Evolutionary conservation across 2,797 vertebrate species (phyloP).

Genomic region (Chiroxiphia lanceolata): DNA sequence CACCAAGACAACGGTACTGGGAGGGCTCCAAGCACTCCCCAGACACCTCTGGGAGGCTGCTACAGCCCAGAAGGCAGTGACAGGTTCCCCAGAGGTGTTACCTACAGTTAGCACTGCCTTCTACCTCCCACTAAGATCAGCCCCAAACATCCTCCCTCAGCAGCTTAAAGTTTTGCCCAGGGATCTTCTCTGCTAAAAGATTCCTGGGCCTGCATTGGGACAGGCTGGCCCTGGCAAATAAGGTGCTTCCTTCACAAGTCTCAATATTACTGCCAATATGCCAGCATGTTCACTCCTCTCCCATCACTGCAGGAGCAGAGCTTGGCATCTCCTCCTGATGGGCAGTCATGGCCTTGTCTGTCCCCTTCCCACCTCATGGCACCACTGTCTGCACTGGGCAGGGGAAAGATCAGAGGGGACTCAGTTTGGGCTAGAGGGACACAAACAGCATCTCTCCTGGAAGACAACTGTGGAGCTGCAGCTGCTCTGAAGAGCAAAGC

Average conservation of each 20-base stretch:
- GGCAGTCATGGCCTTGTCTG: neutral
- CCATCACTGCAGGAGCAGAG: neutral
- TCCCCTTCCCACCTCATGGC: neutral
- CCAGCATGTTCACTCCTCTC: neutral
- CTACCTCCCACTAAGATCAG: neutral
- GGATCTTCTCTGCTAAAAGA: neutral
- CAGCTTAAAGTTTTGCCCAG: neutral
- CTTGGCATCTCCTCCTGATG: neutral
- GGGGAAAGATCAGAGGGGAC: neutral
- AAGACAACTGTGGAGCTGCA: neutral
- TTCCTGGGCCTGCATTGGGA: neutral
- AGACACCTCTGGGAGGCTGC: neutral
- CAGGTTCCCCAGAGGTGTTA: neutral
- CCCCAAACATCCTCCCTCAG: neutral
- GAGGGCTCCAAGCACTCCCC: neutral
- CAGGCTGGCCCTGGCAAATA: neutral
- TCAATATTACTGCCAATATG: neutral
- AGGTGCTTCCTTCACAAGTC: neutral
- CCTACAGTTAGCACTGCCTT: neutral
- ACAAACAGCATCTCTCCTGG: neutral
- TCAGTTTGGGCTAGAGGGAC: neutral
- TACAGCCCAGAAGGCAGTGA: neutral
- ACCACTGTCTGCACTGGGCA: accelerated
- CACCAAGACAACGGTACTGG: neutral
- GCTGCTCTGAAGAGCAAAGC: neutral